Base-by-base conservation (phyloP, 2,113 vertebrate genomes). In the Mola mola region DNA sequence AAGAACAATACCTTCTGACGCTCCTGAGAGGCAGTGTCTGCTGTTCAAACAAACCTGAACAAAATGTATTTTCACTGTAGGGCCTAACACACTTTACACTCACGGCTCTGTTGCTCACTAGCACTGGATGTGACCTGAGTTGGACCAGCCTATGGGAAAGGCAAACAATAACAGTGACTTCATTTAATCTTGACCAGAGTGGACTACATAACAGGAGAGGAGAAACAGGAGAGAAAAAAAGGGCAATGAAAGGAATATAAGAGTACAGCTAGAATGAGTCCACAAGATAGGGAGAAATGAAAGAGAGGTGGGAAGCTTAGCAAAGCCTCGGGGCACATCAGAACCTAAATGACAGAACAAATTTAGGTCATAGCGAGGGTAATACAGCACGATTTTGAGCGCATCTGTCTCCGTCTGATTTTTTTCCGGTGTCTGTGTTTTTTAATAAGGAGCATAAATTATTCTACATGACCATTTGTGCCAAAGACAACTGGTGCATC, bases 1-100 rank as follows among this genome's bases (percentile, higher is more conserved):
- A 81, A 78, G 75, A 72, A 76, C 69, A 74, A 62, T 29, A 72
- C 66, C 81, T 58, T 68, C 53, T 61, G 64, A 72, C 66, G 55
- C 63, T 41, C 44, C 55, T 61, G 10, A 50, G 43, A 67, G 50
- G 33, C 65, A 34, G 31, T 58, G 5, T 9, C 19, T 40, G 51
- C 13, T 59, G 38, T 37, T 48, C 25, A 6, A 49, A 50, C 51
- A 60, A 70, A 59, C 44, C 15, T 47, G 52, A 55, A 58, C 60
- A 10, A 42, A 48, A 57, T 19, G 29, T 43, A 13, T 78, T 58
- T 43, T 29, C 21, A 59, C 28, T 57, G 21, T 7, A 11, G n/a
- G 26, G 16, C 44, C 37, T 68, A 67, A 70, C 37, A 48, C 47
- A 58, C 8, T 20, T 10, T 52, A 44, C 26, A 66, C 40, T 22